phyloP scores from a whole-genome alignment of 2,888 invertebrate species.

The Ophioninae sp. region DNA sequence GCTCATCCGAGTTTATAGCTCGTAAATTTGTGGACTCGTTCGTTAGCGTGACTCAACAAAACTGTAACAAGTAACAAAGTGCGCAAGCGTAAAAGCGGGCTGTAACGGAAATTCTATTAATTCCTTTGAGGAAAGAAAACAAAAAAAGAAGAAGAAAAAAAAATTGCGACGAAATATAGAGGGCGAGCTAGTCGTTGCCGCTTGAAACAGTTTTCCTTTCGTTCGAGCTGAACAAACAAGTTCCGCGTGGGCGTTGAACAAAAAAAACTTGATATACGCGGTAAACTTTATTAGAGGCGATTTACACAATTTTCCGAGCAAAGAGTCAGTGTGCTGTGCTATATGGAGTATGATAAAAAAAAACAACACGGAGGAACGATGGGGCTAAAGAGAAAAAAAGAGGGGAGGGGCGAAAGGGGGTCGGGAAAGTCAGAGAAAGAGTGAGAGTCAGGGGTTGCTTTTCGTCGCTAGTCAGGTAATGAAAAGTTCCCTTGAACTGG shows the following conservation, averaged over 20 bases:
- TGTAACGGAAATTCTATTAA: conserved; percentile 5
- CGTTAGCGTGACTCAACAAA: background rate
- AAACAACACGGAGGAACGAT: conserved; percentile 24
- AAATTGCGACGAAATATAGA: background rate
- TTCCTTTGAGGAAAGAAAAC: background rate
- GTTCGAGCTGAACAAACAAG: conserved; percentile 27
- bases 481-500: conserved; percentile 61
- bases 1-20: no score
- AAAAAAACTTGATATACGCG: conserved; percentile 40
- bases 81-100: conserved; percentile 1
- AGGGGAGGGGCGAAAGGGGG: conserved; percentile 1
- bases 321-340: conserved; percentile 36
- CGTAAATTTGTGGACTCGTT: no score
- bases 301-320: conserved; percentile 59
- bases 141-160: no score
- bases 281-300: conserved; percentile 60
- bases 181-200: background rate
- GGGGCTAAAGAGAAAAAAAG: conserved; percentile 16
- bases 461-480: conserved; percentile 55
- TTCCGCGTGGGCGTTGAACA: conserved; percentile 11
- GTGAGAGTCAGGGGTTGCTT: conserved; percentile 38
- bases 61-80: background rate
- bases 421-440: conserved; percentile 9
- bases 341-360: conserved; percentile 18
- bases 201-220: conserved; percentile 41